A percentile compares a stretch with the other conserved stretches of the same genome.
Evolutionary conservation across 2,797 vertebrate species (phyloP).

Genomic region (Propithecus deckenii): DNA sequence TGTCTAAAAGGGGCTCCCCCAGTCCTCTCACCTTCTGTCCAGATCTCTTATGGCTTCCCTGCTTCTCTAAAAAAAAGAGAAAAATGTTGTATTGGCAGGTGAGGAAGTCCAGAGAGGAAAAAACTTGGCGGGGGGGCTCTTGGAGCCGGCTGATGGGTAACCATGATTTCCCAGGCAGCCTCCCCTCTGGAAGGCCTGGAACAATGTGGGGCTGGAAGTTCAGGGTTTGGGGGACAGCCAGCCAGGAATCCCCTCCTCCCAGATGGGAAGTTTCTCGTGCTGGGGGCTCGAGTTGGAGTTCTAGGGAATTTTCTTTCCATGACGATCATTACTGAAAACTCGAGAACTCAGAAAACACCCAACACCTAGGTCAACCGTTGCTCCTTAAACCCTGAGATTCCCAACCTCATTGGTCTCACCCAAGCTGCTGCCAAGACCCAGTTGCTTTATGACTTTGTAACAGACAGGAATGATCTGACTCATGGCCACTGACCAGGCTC

Average conservation of each 20-base stretch:
- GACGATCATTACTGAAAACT: not conserved
- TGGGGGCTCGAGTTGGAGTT: not conserved
- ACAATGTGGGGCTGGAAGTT: not conserved
- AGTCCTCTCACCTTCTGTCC: not conserved
- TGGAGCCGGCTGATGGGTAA: not conserved
- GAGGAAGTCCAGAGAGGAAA: not conserved
- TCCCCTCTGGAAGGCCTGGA: not conserved
- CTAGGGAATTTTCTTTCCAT: conserved; percentile 68
- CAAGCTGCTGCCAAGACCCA: not conserved
- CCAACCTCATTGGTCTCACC: not conserved
- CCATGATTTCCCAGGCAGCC: not conserved
- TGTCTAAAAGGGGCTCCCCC: not conserved
- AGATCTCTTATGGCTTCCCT: not conserved
- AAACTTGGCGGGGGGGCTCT: not conserved
- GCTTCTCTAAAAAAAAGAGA: not conserved
- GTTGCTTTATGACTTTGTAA: conserved; percentile 61
- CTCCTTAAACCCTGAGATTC: conserved; percentile 1
- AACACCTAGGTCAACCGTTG: not conserved
- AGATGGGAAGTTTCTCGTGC: not conserved
- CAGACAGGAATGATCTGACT: conserved; percentile 60
- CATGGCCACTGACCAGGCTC: not conserved
- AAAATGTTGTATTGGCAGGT: not conserved
- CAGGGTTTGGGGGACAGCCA: not conserved
- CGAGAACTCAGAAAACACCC: conserved; percentile 56
- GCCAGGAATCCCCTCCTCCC: not conserved